Evolutionary conservation across 2,113 vertebrate species (phyloP), one percentile per base, ranked within the genome.

Genomic region (Plecotus auritus): DNA sequence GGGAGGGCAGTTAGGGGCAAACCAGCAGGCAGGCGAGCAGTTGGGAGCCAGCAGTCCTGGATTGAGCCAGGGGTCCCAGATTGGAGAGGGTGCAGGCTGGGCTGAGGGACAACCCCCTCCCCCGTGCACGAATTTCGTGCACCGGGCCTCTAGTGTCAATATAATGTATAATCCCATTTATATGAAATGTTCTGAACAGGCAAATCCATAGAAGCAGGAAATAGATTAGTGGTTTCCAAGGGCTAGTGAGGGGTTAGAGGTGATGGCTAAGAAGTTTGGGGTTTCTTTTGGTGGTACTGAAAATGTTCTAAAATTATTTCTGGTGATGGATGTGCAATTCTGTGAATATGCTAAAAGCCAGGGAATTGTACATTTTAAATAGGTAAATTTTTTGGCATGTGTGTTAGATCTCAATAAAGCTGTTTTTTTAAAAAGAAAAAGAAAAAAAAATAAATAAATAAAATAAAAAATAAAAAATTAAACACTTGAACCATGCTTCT

Each of bases 401-500:
- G 70, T 37, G 70, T 87, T 88, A 59, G 42, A 84, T 78, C 18
- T 85, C 51, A 89, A 45, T 61, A 54, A 84, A 47, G 35, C 76
- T 81, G 18, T 83, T 77, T 10, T 4, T 18, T 28, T 49, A n/a
- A n/a, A n/a, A n/a, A n/a, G n/a, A n/a, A n/a, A n/a, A n/a, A n/a
- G n/a, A n/a, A n/a, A n/a, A n/a, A n/a, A n/a, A n/a, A n/a, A n/a
- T n/a, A n/a, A n/a, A n/a, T n/a, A n/a, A n/a, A n/a, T n/a, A n/a
- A n/a, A n/a, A n/a, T n/a, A n/a, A n/a, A n/a, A n/a, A n/a, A n/a
- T n/a, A 64, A 64, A 47, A 91, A 83, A 9, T n/a, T 77, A 92
- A 78, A 74, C 51, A 92, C 54, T 88, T 93, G 94, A 91, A 59
- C 47, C 40, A 96, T 86, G 10, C 73, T 96, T 95, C 59, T 87